Conservation (phyloP, 1,140 invertebrate species). For the Nebria ingens region DNA sequence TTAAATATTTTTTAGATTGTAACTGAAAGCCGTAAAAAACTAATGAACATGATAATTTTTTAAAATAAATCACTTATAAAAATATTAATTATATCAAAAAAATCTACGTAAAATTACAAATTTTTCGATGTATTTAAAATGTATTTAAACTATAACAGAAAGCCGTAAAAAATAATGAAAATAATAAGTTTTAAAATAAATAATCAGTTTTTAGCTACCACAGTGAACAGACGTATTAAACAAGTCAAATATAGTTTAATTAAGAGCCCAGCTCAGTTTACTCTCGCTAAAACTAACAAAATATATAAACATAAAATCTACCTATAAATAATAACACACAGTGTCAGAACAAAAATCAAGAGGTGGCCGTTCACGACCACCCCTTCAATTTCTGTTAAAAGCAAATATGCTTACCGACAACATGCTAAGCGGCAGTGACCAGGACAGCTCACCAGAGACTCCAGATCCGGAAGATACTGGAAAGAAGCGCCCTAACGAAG, state of each 20-base stretch:
- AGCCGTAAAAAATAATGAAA: no score
- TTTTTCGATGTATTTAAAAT: no score
- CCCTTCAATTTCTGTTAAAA: neutral
- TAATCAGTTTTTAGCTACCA: neutral
- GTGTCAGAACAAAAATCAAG: neutral
- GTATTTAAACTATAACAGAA: no score
- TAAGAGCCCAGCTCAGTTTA: neutral
- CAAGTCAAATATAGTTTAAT: neutral
- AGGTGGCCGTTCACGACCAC: neutral
- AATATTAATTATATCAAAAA: no score
- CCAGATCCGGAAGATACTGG: neutral
- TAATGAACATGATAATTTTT: no score
- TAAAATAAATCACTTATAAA: no score
- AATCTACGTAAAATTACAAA: no score
- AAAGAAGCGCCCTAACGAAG: neutral
- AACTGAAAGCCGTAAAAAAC: no score
- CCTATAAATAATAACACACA: slow-evolving; percentile 11
- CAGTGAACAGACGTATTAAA: neutral
- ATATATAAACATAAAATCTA: neutral
- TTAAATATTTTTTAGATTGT: no score
- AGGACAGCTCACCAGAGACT: neutral
- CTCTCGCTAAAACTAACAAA: neutral
- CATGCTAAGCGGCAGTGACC: neutral
- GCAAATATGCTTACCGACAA: neutral
- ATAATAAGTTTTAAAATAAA: neutral